phyloP scores from a whole-genome alignment of 2,113 vertebrate genomes.

The Octodon degus region DNA sequence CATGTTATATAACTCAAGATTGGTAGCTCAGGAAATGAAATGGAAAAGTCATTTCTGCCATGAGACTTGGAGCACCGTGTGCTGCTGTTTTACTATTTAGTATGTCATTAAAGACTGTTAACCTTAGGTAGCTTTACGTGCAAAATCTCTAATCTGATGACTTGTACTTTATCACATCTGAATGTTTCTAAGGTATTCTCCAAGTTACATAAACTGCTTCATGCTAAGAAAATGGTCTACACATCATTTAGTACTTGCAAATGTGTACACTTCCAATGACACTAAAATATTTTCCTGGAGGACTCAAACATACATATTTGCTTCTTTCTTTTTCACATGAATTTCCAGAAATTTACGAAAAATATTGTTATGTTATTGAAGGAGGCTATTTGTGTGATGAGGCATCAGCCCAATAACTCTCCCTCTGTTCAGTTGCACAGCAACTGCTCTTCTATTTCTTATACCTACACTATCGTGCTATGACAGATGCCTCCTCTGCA shows the following conservation, averaged over 20 bases:
- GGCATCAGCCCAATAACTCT: background rate
- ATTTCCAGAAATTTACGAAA: constrained; percentile 45
- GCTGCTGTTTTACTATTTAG: constrained; percentile 54
- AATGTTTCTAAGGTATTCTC: constrained; percentile 37
- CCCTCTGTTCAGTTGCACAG: background rate
- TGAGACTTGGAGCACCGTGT: constrained; percentile 30
- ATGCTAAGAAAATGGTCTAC: constrained; percentile 53
- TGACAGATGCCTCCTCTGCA: background rate
- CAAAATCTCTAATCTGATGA: constrained; percentile 29
- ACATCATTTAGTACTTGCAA: constrained; percentile 51
- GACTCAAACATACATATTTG: background rate
- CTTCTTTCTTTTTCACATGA: background rate
- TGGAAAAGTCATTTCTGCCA: constrained; percentile 83
- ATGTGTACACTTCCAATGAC: constrained; percentile 43
- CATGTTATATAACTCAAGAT: constrained; percentile 72
- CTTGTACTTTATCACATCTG: constrained; percentile 34
- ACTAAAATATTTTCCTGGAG: constrained; percentile 39
- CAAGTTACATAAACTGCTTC: background rate
- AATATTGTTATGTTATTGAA: constrained; percentile 12
- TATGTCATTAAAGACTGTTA: constrained; percentile 59
- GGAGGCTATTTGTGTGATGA: constrained; percentile 23
- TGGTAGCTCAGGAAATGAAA: constrained; percentile 83
- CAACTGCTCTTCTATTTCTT: background rate
- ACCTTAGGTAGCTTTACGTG: constrained; percentile 46
- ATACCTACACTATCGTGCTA: background rate